Percentiles rank a stretch among this genome's conserved stretches.
Conservation (phyloP, 2,888 invertebrate genomes). For the Mythimna ferrago region DNA sequence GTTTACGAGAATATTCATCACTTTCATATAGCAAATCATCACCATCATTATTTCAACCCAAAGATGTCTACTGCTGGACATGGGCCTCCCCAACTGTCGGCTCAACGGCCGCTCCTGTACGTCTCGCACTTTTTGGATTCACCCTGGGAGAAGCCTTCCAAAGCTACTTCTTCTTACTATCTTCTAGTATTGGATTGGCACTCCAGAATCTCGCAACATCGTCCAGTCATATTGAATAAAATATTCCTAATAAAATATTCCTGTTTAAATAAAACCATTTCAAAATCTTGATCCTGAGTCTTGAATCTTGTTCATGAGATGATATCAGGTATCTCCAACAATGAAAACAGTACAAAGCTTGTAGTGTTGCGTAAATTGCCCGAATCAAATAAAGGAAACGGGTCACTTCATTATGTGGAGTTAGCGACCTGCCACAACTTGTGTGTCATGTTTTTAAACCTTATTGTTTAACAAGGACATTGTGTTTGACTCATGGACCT, state of each 20-base stretch:
- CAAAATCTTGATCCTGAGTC: neutral
- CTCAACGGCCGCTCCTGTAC: no score
- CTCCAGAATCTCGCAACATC: no score
- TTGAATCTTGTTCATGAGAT: neutral
- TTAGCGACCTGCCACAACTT: constrained; percentile 39
- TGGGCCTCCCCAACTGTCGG: no score
- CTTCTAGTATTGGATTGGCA: no score
- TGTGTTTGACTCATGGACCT: constrained; percentile 24
- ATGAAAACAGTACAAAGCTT: constrained; percentile 28
- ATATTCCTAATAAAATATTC: neutral
- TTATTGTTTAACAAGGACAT: constrained; percentile 38
- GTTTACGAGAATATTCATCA: no score
- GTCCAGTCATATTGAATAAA: no score
- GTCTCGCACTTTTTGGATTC: no score
- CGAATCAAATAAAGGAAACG: constrained; percentile 53
- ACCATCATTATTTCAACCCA: no score
- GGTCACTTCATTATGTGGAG: constrained; percentile 42
- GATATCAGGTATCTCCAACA: constrained; percentile 12
- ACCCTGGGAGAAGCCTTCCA: no score
- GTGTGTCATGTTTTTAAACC: constrained; percentile 33
- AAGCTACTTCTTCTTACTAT: no score
- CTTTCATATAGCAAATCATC: no score
- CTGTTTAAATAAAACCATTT: neutral
- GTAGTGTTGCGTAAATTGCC: constrained; percentile 44
- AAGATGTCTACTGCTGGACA: no score